Conservation (phyloP, 1,140 invertebrate genomes). For the Platorchestia sp. region DNA sequence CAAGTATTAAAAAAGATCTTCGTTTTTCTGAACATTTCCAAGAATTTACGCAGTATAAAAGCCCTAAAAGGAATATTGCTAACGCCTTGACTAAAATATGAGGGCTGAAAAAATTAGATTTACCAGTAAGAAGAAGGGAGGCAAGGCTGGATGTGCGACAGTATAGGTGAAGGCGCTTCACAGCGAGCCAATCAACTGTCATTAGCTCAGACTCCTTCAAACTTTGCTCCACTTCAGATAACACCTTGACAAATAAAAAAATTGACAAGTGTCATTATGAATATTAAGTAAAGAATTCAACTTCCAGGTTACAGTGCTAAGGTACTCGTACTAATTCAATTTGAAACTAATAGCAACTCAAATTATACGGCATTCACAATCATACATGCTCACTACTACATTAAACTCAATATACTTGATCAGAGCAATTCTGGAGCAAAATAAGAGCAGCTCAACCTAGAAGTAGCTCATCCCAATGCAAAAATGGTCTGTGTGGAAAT, state of each 20-base stretch:
- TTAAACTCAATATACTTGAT: background rate
- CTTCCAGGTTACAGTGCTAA: background rate
- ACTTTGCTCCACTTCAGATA: background rate
- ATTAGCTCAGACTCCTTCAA: constrained; percentile 31
- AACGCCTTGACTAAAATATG: background rate
- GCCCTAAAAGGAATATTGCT: background rate
- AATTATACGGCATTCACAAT: background rate
- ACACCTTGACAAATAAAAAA: background rate
- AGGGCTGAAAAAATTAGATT: background rate
- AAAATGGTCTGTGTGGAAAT: background rate
- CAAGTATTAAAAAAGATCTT: background rate
- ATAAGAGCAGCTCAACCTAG: background rate
- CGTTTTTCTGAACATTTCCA: background rate
- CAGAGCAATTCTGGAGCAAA: background rate
- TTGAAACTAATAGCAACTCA: background rate
- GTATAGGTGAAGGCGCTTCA: background rate
- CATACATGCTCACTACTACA: background rate
- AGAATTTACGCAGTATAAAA: background rate
- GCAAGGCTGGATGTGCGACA: constrained; percentile 12
- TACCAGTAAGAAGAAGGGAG: background rate
- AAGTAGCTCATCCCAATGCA: background rate
- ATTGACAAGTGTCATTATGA: background rate
- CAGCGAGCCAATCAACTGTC: constrained; percentile 23
- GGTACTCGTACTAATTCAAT: background rate
- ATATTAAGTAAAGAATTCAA: background rate